phyloP scores from a whole-genome alignment of 2,113 vertebrate species.

The Erpornis zantholeuca region DNA sequence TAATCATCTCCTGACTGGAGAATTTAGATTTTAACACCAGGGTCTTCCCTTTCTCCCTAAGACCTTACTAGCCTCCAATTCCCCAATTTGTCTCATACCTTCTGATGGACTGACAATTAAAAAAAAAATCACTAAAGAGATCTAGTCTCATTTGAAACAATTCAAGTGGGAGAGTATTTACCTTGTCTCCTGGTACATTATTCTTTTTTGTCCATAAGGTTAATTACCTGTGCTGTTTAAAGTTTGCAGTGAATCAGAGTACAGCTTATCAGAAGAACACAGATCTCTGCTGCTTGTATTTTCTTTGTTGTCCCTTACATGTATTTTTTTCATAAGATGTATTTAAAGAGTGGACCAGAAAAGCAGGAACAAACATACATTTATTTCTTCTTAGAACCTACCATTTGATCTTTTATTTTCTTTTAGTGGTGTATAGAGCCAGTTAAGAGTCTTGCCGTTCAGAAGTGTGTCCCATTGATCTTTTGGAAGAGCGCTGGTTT shows the following conservation, averaged over 20 bases:
- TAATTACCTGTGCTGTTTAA: conserved; percentile 9
- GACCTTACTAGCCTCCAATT: neutral
- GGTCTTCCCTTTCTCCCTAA: neutral
- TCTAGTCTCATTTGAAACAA: neutral
- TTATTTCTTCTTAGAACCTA: conserved; percentile 20
- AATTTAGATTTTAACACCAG: neutral
- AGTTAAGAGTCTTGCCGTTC: conserved; percentile 21
- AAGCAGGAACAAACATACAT: conserved; percentile 33
- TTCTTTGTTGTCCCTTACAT: neutral
- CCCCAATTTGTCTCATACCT: neutral
- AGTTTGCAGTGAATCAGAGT: neutral
- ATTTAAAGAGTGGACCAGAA: conserved; percentile 19
- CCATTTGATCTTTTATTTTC: conserved; percentile 57
- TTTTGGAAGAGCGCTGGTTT: conserved; percentile 8
- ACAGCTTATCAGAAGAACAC: conserved; percentile 27
- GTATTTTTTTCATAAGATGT: neutral
- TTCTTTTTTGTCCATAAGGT: neutral
- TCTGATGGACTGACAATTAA: neutral
- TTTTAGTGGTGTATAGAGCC: neutral
- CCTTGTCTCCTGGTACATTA: neutral
- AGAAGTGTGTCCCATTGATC: conserved; percentile 55
- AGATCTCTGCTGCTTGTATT: neutral
- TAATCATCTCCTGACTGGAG: neutral
- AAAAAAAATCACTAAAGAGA: neutral
- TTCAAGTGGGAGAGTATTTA: neutral